phyloP scores from a whole-genome alignment of 64 coral and sea anemone species.

The Catalaphyllia jardinei region DNA sequence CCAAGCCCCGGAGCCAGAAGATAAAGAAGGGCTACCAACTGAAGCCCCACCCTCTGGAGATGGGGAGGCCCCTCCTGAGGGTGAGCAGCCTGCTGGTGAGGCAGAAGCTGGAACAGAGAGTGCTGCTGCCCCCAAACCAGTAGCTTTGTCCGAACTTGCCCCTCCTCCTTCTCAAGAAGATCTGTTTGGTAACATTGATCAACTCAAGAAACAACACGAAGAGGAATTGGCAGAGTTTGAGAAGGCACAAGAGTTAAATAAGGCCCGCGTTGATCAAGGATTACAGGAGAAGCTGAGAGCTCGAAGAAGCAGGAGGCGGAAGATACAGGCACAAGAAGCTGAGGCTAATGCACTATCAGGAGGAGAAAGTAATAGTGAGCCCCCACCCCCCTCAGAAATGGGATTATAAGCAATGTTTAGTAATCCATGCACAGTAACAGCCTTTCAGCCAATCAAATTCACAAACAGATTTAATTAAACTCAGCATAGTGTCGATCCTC shows the following conservation, averaged over 20 bases:
- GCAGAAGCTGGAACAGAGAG: not conserved
- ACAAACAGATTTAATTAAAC: too few relatives aligned
- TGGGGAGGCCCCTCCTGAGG: conserved; percentile 34
- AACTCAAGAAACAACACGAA: conserved; percentile 94
- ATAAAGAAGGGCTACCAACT: conserved; percentile 61
- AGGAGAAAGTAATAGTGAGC: conserved; percentile 31
- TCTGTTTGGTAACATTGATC: conserved; percentile 95
- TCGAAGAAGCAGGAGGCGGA: conserved; percentile 84
- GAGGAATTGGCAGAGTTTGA: conserved; percentile 94
- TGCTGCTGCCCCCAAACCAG: conserved; percentile 10
- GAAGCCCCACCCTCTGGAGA: conserved; percentile 58
- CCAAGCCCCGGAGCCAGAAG: conserved; percentile 72
- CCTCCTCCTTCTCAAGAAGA: conserved; percentile 72
- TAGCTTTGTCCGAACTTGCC: conserved; percentile 76
- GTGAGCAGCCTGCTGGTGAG: conserved; percentile 15
- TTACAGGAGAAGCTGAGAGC: conserved; percentile 92
- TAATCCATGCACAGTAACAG: too few relatives aligned
- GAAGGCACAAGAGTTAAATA: conserved; percentile 90
- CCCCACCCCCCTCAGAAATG: conserved; percentile 55
- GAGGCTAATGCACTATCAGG: conserved; percentile 53
- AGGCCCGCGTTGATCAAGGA: conserved; percentile 82
- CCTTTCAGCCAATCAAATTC: too few relatives aligned
- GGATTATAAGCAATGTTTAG: not conserved
- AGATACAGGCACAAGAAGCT: conserved; percentile 73
- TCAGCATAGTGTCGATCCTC: too few relatives aligned